A percentile compares a stretch with the other conserved stretches of the same genome.
These are phyloP conservation scores for Hydropsyche betteni DNA, from an alignment of 2,888 invertebrate genomes.

Conservation along the genomic window DNA sequence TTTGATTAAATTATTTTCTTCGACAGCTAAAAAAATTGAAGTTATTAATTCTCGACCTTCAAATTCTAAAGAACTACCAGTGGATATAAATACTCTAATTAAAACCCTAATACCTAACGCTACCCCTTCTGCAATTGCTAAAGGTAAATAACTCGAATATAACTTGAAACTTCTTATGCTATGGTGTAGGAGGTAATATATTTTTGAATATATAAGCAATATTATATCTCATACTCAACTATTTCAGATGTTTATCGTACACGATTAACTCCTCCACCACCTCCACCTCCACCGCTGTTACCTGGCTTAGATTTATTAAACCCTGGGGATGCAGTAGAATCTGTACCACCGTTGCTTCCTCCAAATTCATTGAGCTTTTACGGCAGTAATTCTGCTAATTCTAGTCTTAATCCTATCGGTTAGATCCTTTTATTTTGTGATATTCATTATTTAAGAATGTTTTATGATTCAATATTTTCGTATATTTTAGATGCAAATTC, in stretches of 20 bases:
- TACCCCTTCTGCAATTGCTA: conserved; percentile 41
- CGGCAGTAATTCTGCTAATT: conserved; percentile 28
- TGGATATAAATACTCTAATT: conserved; percentile 35
- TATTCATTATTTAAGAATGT: not conserved
- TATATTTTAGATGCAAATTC: conserved; percentile 34
- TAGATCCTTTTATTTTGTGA: too few relatives aligned
- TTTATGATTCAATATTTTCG: not conserved
- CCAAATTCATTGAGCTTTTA: conserved; percentile 26
- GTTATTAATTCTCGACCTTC: conserved; percentile 66
- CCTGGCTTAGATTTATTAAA: conserved; percentile 62
- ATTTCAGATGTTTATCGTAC: conserved; percentile 53
- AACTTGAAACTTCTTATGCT: too few relatives aligned
- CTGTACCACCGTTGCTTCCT: conserved; percentile 6
- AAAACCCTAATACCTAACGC: conserved; percentile 50
- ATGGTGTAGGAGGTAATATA: too few relatives aligned
- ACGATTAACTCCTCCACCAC: conserved; percentile 55
- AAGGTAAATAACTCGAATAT: conserved; percentile 3
- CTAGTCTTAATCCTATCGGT: conserved; percentile 17
- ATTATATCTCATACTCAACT: conserved; percentile 1
- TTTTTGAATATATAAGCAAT: too few relatives aligned
- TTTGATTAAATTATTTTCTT: not conserved
- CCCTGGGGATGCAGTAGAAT: conserved; percentile 59
- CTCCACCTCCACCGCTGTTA: conserved; percentile 58
- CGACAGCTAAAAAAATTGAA: conserved; percentile 64
- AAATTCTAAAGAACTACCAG: not conserved